Evolutionary conservation across 2,888 invertebrate genomes (phyloP).

Genomic region (Orthosia gothica): DNA sequence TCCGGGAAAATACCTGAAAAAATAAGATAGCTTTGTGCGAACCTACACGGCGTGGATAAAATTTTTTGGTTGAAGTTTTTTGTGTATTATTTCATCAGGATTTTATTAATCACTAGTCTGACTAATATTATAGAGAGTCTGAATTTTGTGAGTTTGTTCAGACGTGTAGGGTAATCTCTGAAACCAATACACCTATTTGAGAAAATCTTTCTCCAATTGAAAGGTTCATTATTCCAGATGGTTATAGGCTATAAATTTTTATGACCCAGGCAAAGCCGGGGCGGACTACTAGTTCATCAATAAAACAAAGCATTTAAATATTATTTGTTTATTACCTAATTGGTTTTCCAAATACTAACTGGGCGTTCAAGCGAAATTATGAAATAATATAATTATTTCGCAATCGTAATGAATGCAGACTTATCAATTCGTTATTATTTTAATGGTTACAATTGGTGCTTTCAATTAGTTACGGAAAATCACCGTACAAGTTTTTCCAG

Average conservation of each 20-base stretch:
- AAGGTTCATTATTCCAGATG: no score
- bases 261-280: no score
- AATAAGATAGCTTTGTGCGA: conserved; percentile 50
- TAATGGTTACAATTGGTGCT: neutral
- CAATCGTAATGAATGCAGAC: neutral
- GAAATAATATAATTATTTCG: neutral
- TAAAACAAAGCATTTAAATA: neutral
- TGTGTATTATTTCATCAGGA: neutral
- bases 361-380: neutral
- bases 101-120: neutral
- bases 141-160: no score
- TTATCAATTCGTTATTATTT: neutral
- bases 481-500: neutral
- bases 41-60: neutral
- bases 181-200: no score
- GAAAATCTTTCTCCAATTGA: no score
- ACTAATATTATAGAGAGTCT: no score
- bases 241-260: no score
- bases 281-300: neutral
- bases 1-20: conserved; percentile 70
- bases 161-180: no score
- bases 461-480: neutral
- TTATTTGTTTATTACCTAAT: neutral
- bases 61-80: neutral
- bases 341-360: neutral